phyloP scores from a whole-genome alignment of 2,113 vertebrate genomes.

The Ranitomeya variabilis region DNA sequence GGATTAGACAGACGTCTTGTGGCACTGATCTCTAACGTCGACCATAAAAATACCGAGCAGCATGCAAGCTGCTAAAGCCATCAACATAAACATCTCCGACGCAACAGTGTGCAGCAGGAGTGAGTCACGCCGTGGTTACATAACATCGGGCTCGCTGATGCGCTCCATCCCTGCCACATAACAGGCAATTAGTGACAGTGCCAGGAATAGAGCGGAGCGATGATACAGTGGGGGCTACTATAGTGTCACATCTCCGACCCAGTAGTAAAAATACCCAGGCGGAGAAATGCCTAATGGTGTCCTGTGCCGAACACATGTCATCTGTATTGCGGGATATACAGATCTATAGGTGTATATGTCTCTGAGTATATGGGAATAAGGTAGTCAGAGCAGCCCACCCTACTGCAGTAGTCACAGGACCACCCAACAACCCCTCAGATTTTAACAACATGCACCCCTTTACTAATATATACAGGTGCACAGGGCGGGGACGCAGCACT shows the following conservation, averaged over 20 bases:
- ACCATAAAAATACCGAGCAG: constrained; percentile 12
- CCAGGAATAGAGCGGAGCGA: neutral
- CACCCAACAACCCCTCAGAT: too few species aligned
- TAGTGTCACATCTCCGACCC: neutral
- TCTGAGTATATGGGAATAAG: too few species aligned
- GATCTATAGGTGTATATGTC: too few species aligned
- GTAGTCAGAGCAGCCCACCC: too few species aligned
- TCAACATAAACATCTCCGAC: constrained; percentile 29
- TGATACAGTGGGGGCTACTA: neutral
- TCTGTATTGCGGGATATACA: neutral
- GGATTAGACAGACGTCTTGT: neutral
- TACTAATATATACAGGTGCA: too few species aligned
- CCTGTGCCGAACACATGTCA: neutral
- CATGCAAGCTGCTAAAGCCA: neutral
- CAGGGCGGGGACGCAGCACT: too few species aligned
- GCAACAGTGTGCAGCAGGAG: neutral
- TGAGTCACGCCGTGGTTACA: constrained; percentile 37
- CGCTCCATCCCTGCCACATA: neutral
- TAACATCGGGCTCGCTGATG: neutral
- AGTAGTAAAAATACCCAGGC: neutral
- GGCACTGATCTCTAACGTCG: neutral
- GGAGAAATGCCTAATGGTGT: neutral
- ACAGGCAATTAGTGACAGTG: neutral
- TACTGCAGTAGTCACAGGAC: too few species aligned
- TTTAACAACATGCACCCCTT: too few species aligned